Evolutionary conservation across 2,888 invertebrate genomes (phyloP).

Genomic region (Caenorhabditis auriculariae): DNA sequence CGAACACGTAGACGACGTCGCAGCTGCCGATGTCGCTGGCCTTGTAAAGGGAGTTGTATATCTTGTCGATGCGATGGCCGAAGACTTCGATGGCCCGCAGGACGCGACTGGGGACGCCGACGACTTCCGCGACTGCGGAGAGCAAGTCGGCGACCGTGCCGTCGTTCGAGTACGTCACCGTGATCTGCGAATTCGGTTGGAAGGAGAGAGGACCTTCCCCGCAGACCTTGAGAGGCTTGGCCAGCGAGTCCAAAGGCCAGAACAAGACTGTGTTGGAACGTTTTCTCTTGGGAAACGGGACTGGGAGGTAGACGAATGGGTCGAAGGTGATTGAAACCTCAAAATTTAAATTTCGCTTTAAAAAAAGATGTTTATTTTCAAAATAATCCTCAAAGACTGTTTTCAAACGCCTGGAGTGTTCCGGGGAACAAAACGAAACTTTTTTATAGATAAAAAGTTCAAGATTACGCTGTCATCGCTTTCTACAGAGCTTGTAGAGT

Average conservation of each 20-base stretch:
- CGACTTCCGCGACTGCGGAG: conserved; percentile 33
- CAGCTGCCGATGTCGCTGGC: conserved; percentile 50
- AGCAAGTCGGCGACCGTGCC: conserved; percentile 45
- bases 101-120: conserved; percentile 23
- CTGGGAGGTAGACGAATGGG: conserved; percentile 68
- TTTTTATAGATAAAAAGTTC: too few species aligned
- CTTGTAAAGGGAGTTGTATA: conserved; percentile 26
- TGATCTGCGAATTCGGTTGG: conserved; percentile 10
- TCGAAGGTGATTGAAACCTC: conserved; percentile 69
- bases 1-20: conserved; percentile 63
- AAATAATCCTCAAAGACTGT: too few species aligned
- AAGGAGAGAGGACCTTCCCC: background rate
- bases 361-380: too few species aligned
- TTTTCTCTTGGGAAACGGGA: conserved; percentile 67
- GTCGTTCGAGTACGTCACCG: conserved; percentile 35
- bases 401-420: too few species aligned
- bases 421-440: too few species aligned
- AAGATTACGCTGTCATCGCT: too few species aligned
- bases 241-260: conserved; percentile 65
- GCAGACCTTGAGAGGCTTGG: conserved; percentile 65
- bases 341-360: too few species aligned
- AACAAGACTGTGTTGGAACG: conserved; percentile 62
- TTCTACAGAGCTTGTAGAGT: too few species aligned
- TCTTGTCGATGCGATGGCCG: conserved; percentile 39
- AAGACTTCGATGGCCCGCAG: conserved; percentile 39